A percentile compares a stretch with the other conserved stretches of the same genome.
These are phyloP conservation scores for Momotus momota DNA, from an alignment of 2,797 vertebrate genomes.

Conservation along the genomic window DNA sequence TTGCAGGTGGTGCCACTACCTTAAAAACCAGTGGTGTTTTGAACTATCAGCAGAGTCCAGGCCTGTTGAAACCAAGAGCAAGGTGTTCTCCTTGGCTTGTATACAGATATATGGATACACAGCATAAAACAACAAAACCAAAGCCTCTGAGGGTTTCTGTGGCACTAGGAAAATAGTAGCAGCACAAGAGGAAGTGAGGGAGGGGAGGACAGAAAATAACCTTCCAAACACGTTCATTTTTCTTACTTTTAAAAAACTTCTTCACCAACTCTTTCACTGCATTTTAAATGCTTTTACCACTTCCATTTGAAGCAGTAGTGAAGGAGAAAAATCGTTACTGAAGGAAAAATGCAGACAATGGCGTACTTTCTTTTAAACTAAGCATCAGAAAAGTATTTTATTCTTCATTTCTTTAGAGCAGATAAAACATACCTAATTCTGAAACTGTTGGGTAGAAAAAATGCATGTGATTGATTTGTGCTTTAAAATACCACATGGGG, in stretches of 20 bases:
- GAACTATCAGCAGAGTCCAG: neutral
- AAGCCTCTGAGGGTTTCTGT: neutral
- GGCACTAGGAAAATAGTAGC: neutral
- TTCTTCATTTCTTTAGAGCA: neutral
- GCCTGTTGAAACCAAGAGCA: neutral
- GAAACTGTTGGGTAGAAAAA: neutral
- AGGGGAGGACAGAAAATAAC: neutral
- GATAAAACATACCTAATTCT: neutral
- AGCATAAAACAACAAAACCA: neutral
- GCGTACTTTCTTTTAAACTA: neutral
- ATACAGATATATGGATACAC: too few relatives aligned
- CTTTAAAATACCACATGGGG: neutral
- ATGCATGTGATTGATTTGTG: neutral
- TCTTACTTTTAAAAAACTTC: neutral
- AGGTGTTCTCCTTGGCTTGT: neutral
- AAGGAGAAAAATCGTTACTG: neutral
- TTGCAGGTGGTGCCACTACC: neutral
- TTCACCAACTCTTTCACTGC: neutral
- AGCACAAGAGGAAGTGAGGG: neutral
- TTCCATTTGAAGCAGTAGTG: neutral
- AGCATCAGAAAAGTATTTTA: neutral
- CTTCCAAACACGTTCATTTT: neutral
- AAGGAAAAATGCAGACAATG: neutral
- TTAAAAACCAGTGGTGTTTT: rapidly evolving
- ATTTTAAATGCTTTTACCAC: neutral